Conservation (phyloP, 2,113 vertebrate species). For the Vombatus ursinus region DNA sequence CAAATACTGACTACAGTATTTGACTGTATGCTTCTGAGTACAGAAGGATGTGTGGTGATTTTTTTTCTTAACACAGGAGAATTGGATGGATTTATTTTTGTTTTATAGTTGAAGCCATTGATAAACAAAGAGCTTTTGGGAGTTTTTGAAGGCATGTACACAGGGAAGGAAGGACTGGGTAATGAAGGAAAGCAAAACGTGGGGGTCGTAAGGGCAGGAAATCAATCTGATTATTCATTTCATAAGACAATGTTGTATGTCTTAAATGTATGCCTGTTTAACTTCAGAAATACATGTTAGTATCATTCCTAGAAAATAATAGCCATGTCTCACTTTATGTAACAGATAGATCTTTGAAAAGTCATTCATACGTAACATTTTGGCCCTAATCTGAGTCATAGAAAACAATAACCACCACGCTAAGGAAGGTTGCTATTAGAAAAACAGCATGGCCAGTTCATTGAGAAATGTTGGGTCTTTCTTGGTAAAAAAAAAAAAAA, state of each 20-base stretch:
- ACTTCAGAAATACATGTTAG: conserved; percentile 13
- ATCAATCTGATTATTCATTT: neutral
- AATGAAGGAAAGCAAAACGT: neutral
- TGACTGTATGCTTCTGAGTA: neutral
- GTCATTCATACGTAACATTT: neutral
- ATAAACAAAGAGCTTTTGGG: neutral
- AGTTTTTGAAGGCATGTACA: conserved; percentile 7
- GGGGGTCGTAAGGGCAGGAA: neutral
- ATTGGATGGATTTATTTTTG: neutral
- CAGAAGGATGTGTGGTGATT: neutral
- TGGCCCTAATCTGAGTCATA: neutral
- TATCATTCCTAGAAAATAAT: neutral
- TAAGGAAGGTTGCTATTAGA: neutral
- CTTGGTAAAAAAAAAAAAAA: neutral
- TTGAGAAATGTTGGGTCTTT: neutral
- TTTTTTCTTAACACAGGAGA: conserved; percentile 4
- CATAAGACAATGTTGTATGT: neutral
- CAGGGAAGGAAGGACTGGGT: neutral
- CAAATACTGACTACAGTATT: neutral
- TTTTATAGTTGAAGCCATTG: conserved; percentile 28
- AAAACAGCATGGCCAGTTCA: neutral
- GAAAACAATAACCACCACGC: neutral
- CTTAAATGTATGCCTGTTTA: neutral
- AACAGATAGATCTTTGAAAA: neutral
- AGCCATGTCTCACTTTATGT: neutral